These are phyloP conservation scores for Babyrousa celebensis DNA, from an alignment of 2,797 vertebrate genomes.

Conservation along the genomic window DNA sequence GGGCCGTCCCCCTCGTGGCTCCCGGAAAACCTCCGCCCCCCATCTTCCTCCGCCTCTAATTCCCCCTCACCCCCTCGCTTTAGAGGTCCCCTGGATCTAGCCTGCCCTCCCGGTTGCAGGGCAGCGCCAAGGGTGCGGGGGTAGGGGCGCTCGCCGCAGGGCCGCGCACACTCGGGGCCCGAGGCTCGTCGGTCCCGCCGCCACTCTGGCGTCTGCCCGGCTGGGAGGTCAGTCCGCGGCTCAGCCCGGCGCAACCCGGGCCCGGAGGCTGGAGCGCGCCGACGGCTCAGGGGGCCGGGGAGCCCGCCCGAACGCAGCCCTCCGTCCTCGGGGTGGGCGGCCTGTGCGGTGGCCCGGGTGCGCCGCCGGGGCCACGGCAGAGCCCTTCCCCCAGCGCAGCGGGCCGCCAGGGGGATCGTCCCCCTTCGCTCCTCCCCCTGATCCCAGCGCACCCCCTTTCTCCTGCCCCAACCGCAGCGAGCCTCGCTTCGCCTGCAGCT, in stretches of 20 bases:
- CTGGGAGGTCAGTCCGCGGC: neutral
- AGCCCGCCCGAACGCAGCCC: neutral
- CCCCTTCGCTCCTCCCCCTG: conserved; percentile 66
- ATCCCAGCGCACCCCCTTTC: neutral
- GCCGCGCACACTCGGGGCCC: neutral
- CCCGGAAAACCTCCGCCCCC: neutral
- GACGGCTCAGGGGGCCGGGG: neutral
- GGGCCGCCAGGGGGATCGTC: neutral
- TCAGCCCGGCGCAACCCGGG: accelerated
- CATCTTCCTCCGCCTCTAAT: neutral
- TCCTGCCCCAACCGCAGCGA: neutral
- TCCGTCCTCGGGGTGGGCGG: neutral
- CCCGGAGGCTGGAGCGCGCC: neutral
- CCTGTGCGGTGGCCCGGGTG: neutral
- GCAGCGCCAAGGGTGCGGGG: neutral
- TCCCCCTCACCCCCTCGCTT: no score
- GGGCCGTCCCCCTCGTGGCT: neutral
- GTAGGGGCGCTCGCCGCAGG: no score
- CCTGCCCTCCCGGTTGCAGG: neutral
- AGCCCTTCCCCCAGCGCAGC: neutral
- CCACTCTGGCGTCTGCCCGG: accelerated
- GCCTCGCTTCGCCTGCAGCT: neutral
- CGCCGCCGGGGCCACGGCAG: neutral
- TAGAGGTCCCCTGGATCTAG: no score
- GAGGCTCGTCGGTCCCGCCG: neutral